Conservation (phyloP, 2,888 invertebrate genomes). For the Megamerina dolium region DNA sequence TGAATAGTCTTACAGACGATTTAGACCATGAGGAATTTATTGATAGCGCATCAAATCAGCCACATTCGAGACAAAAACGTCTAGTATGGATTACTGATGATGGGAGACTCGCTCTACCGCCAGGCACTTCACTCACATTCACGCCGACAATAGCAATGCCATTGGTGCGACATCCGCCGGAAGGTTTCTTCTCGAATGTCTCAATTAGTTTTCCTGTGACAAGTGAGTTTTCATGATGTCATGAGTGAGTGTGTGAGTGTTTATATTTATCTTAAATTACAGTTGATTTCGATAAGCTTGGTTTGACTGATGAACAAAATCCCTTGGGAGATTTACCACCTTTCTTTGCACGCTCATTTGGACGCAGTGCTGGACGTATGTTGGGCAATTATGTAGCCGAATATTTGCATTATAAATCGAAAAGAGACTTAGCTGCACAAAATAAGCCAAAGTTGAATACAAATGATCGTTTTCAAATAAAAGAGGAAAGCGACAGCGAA, state of each 20-base stretch:
- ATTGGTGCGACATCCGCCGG: constrained; percentile 76
- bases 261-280: constrained; percentile 17
- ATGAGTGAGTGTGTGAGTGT: neutral
- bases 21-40: constrained; percentile 26
- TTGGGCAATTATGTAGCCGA: constrained; percentile 67
- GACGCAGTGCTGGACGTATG: constrained; percentile 62
- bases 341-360: constrained; percentile 69
- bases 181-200: constrained; percentile 78
- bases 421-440: constrained; percentile 48
- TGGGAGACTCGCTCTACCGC: constrained; percentile 75
- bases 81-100: constrained; percentile 81
- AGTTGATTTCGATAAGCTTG: constrained; percentile 82
- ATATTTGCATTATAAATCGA: constrained; percentile 59
- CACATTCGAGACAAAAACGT: constrained; percentile 73
- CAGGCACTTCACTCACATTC: constrained; percentile 72
- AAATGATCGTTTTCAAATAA: constrained; percentile 23
- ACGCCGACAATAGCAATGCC: constrained; percentile 77
- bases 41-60: constrained; percentile 32
- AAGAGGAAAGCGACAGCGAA: constrained; percentile 16
- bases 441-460: constrained; percentile 10
- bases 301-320: constrained; percentile 82
- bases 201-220: constrained; percentile 78
- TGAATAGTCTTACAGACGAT: constrained; percentile 17
- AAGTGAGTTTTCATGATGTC: constrained; percentile 56
- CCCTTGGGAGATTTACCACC: constrained; percentile 76